Evolutionary conservation across 2,113 vertebrate species (phyloP).

Genomic region (Cepphus grylle): DNA sequence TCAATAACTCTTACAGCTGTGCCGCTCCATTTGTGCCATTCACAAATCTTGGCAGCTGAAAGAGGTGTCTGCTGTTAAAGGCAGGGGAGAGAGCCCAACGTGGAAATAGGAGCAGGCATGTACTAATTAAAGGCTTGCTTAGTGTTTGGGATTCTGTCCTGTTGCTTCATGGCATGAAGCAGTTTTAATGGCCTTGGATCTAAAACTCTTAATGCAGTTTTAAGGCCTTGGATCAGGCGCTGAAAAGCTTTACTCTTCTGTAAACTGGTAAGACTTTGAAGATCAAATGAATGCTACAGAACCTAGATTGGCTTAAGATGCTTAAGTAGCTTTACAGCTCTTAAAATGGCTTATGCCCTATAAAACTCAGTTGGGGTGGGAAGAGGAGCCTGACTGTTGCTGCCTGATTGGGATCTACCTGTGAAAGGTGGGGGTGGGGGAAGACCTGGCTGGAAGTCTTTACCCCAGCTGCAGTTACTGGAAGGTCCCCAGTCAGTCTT

Average conservation of each 20-base stretch:
- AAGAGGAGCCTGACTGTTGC: neutral
- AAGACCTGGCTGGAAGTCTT: neutral
- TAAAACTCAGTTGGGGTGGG: neutral
- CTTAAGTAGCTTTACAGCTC: conserved; percentile 27
- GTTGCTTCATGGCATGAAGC: neutral
- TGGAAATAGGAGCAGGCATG: neutral
- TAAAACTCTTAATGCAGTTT: neutral
- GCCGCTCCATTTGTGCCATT: neutral
- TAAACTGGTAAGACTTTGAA: conserved; percentile 6
- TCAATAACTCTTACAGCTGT: neutral
- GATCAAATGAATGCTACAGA: conserved; percentile 2
- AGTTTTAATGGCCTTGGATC: neutral
- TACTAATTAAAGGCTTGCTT: neutral
- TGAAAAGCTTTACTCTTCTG: neutral
- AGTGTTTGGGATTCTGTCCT: neutral
- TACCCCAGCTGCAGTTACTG: neutral
- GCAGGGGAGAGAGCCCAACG: neutral
- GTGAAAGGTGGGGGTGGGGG: neutral
- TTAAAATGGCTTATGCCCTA: conserved; percentile 22
- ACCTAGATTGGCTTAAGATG: conserved; percentile 28
- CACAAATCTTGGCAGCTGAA: neutral
- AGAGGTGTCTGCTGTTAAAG: neutral
- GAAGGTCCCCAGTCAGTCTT: neutral
- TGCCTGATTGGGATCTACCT: neutral
- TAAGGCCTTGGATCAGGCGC: neutral